A percentile compares a stretch with the other conserved stretches of the same genome.
Evolutionary conservation across 2,888 invertebrate species (phyloP).

Genomic region (Gibbula magus): DNA sequence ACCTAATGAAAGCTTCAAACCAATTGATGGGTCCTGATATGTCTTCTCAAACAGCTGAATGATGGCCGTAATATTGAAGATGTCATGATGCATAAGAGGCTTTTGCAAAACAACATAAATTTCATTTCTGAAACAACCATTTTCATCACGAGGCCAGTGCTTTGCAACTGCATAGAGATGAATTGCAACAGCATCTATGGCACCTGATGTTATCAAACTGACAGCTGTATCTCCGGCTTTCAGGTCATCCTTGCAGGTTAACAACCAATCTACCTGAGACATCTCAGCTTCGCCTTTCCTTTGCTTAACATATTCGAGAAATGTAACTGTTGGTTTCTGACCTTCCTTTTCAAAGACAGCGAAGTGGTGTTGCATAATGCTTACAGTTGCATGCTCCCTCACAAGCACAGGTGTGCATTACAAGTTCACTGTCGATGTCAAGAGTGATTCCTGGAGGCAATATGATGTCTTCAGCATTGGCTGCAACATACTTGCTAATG

Average conservation of each 20-base stretch:
- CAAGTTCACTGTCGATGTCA: background rate
- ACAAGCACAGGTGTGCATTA: background rate
- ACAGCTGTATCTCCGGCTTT: background rate
- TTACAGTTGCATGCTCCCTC: background rate
- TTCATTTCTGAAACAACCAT: background rate
- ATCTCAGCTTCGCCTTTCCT: constrained; percentile 20
- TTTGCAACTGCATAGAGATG: background rate
- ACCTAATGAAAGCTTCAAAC: background rate
- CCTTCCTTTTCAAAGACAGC: no score
- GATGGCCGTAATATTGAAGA: background rate
- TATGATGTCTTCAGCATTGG: background rate
- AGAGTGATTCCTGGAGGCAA: background rate
- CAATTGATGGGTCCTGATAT: background rate
- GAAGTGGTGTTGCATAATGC: no score
- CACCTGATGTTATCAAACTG: background rate
- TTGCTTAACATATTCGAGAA: background rate
- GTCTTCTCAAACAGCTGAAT: background rate
- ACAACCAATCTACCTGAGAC: constrained; percentile 1
- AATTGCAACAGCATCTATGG: constrained; percentile 2
- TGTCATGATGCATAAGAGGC: background rate
- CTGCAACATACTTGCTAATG: background rate
- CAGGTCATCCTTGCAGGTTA: background rate
- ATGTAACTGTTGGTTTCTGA: background rate
- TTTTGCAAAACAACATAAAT: constrained; percentile 8
- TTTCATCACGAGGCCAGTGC: background rate